These are phyloP conservation scores for Malaclemys terrapin DNA, from an alignment of 2,113 vertebrate species.

Conservation along the genomic window DNA sequence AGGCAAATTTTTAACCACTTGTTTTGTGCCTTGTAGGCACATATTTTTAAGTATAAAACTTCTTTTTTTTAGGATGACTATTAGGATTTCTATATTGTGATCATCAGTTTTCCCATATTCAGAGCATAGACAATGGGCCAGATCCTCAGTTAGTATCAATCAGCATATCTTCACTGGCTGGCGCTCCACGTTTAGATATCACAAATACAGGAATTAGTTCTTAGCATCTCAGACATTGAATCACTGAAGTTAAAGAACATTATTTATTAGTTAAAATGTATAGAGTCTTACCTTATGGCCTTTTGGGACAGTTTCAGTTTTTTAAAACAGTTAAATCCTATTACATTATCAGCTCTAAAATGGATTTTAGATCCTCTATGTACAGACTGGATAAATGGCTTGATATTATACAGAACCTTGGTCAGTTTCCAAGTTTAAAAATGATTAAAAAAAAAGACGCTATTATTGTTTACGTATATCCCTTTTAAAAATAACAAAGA, in stretches of 20 bases:
- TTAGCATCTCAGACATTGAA: not conserved
- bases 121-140: not conserved
- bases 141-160: not conserved
- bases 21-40: not conserved
- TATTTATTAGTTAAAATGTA: rapidly evolving
- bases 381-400: not conserved
- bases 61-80: not conserved
- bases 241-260: rapidly evolving
- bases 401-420: not conserved
- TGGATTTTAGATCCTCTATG: not conserved
- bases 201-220: not conserved
- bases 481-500: too few relatives aligned
- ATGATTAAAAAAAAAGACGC: not conserved
- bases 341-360: not conserved
- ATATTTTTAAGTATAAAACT: not conserved
- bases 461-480: not conserved
- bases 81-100: not conserved
- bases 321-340: not conserved
- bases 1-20: not conserved
- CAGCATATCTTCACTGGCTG: not conserved
- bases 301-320: not conserved
- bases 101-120: not conserved
- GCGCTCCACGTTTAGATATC: not conserved
- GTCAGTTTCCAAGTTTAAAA: not conserved
- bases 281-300: not conserved